phyloP scores from a whole-genome alignment of 2,113 vertebrate species.

The Gadus chalcogrammus region DNA sequence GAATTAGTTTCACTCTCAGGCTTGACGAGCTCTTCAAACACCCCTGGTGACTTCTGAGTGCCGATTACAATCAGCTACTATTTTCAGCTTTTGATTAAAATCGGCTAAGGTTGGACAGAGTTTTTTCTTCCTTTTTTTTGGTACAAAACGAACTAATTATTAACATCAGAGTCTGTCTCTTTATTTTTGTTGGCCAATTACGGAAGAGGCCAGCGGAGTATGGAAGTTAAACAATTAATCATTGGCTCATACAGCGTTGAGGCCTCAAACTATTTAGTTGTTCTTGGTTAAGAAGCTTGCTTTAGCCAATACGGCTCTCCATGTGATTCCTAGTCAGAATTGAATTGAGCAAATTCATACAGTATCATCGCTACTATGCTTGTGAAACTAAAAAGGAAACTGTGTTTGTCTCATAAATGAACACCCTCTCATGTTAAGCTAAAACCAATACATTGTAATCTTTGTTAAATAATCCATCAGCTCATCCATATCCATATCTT shows the following conservation, averaged over 20 bases:
- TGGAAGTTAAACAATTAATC: conserved; percentile 68
- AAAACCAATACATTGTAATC: conserved; percentile 18
- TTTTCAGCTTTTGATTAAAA: conserved; percentile 79
- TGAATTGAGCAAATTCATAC: too few species aligned
- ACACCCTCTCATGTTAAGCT: conserved; percentile 4
- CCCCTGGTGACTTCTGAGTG: conserved; percentile 74
- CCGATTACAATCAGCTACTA: conserved; percentile 77
- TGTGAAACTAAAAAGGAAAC: conserved; percentile 14
- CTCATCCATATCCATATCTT: conserved; percentile 15
- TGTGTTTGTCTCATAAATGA: conserved; percentile 16
- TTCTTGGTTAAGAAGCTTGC: conserved; percentile 55
- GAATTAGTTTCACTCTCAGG: conserved; percentile 73
- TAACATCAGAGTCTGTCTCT: conserved; percentile 56
- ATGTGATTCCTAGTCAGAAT: conserved; percentile 16
- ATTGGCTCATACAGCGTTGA: conserved; percentile 49
- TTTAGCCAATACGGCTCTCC: conserved; percentile 9
- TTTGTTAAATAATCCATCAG: conserved; percentile 21
- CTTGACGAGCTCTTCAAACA: conserved; percentile 75
- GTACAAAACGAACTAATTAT: conserved; percentile 68
- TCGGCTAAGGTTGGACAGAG: conserved; percentile 69
- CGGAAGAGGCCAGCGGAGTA: conserved; percentile 45
- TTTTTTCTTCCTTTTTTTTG: conserved; percentile 35
- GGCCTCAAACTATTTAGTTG: conserved; percentile 53
- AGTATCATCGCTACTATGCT: background rate
- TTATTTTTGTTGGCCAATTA: conserved; percentile 36